Evolutionary conservation across 2,797 vertebrate genomes (phyloP), one percentile per base, ranked within the genome.

Genomic region (Taeniopygia guttata): DNA sequence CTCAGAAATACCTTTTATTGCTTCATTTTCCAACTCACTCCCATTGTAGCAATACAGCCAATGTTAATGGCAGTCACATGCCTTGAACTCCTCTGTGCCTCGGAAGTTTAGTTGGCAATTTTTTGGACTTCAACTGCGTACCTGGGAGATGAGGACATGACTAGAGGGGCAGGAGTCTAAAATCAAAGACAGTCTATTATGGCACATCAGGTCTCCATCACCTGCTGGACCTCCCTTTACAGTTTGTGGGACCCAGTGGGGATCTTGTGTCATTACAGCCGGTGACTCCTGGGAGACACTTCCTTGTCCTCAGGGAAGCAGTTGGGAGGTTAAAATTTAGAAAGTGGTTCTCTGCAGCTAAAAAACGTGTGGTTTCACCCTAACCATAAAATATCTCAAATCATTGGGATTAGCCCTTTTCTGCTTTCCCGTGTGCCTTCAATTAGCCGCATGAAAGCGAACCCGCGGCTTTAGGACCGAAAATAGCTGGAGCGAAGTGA

Each of bases 401-500:
- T 96, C 94, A 76, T 96, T 96, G 95, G 97, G 98, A 98, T 98
- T 98, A 98, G 96, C 86, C 97, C 93, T 92, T 90, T 96, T 97
- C 96, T 96, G 94, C 96, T 97, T 97, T 98, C 97, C 97, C 97
- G 97, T 97, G 97, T 98, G 98, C 97, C 98, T 98, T 98, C 98
- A 98, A 98, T 98, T 98, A 98, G 97, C 95, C 72, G 96, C 97
- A 97, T 98, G 97, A 98, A 98, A 98, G 98, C 32, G 36, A 98
- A 98, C 97, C 97, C 97, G 34, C 3, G 94, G 97, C 97, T 98
- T 98, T 97, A 97, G 97, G 97, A 97, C 98, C 30, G 90, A 97
- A 98, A 98, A 98, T 98, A 98, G 97, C 97, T 97, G 96, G 90
- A 97, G 97, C 78, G 72, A 98, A 98, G 97, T 98, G 98, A 98